phyloP scores from a whole-genome alignment of 2,113 vertebrate species.

The Xenopus tropicalis region DNA sequence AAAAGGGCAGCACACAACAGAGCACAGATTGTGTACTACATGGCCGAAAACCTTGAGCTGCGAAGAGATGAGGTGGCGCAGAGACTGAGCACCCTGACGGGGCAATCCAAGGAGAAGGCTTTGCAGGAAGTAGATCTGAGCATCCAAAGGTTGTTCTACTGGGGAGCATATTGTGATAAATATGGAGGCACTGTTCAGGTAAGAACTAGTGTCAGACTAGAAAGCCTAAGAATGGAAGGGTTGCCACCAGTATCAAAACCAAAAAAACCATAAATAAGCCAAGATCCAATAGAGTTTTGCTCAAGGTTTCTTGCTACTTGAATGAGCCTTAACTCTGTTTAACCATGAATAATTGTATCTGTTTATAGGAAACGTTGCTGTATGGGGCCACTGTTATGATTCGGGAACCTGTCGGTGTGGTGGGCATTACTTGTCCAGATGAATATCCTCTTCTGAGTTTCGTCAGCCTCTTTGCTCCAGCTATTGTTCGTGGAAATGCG shows the following conservation, averaged over 20 bases:
- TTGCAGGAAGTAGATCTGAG: slow-evolving; percentile 73
- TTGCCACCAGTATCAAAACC: no score
- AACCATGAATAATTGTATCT: not conserved
- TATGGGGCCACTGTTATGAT: slow-evolving; percentile 71
- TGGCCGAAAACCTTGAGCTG: slow-evolving; percentile 71
- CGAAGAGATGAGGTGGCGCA: slow-evolving; percentile 56
- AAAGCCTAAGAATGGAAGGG: not conserved
- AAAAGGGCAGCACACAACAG: slow-evolving; percentile 64
- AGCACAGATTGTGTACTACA: slow-evolving; percentile 68
- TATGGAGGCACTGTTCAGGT: slow-evolving; percentile 66
- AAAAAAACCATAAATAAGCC: no score
- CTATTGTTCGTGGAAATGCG: slow-evolving; percentile 73
- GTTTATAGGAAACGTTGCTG: slow-evolving; percentile 65
- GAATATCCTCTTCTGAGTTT: slow-evolving; percentile 74
- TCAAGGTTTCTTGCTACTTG: no score
- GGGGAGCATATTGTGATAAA: slow-evolving; percentile 75
- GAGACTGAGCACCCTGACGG: slow-evolving; percentile 57
- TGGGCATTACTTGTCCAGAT: slow-evolving; percentile 78
- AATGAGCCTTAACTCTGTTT: no score
- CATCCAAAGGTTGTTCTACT: slow-evolving; percentile 65
- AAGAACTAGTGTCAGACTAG: slow-evolving; percentile 34
- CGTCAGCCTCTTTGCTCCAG: slow-evolving; percentile 74
- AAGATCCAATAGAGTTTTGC: no score
- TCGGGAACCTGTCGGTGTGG: slow-evolving; percentile 75
- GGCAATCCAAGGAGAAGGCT: slow-evolving; percentile 52